Base-by-base conservation (phyloP, 2,113 vertebrate genomes). In the Collichthys lucidus region DNA sequence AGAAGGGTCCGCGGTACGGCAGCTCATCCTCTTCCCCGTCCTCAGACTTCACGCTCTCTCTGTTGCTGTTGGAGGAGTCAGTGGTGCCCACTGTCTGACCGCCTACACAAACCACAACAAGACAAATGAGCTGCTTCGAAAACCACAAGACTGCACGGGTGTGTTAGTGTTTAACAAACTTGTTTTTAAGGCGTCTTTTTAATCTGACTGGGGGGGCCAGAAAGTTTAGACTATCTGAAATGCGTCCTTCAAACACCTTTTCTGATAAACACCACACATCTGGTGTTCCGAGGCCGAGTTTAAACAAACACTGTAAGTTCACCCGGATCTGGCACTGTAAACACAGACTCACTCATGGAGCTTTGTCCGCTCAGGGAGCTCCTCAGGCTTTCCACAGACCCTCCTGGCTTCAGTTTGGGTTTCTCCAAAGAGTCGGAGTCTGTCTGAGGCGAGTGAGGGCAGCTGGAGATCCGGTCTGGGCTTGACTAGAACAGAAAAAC, bases 61-160 rank as follows among this genome's bases (percentile, higher is more conserved):
- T 94, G 95, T 99, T 99, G 94, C 98, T 99, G 91, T 97, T 96
- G 46, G 97, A 98, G 53, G 98, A 99, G 90, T 99, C 98, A 0
- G 98, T 99, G 74, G 98, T 99, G 49, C 98, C 99, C 8, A 99
- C 97, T 0, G 98, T 99, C 90, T 98, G 98, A 73, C 98, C 98
- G 68, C 98, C 98, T 99, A 74, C 5, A 79, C 50, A 65, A 76
- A 85, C 57, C 70, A 67, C 57, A 84, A 1, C 59, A 63, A 64
- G 26, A 71, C 22, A 46, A 66, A 12, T 40, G 15, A 74, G 52
- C 11, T 19, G 16, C 66, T 73, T 64, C 26, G 59, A 6, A n/a
- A 3, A 40, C n/a, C 57, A 52, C 11, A 11, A 59, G 29, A 29
- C 47, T 35, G 61, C 44, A 47, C 0, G 6, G 56, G n/a, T 64